Evolutionary conservation across 2,888 invertebrate genomes (phyloP), one percentile per base, ranked within the genome.

Genomic region (Hyles lineata): DNA sequence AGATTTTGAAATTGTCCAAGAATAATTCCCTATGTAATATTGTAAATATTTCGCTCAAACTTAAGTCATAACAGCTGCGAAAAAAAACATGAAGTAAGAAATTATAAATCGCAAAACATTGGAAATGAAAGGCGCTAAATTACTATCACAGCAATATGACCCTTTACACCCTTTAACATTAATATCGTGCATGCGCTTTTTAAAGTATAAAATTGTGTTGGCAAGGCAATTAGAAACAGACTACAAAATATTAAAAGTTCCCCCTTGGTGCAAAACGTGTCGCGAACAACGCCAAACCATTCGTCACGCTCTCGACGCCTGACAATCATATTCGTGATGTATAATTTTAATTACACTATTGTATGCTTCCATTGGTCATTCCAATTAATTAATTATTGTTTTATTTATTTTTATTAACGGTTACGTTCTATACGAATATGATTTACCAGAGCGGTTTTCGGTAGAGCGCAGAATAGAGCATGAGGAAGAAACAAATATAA

Each of bases 211-310:
- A 86, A 81, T 83, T 82, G 83, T 85, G 83, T 85, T 85, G 85
- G 83, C 76, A 79, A 74, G 83, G 90, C 90, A 90, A 91, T 92
- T 92, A 90, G 88, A 87, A 89, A 88, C 91, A 91, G 90, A 88
- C 87, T 85, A 86, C 86, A 88, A 89, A 90, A 89, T 91, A 90
- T 90, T 90, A 90, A 91, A 91, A 88, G 82, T 85, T 84, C 88
- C 90, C 91, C 89, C 85, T 80, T 80, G 76, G 80, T 75, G 80
- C 83, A 76, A 77, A 84, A 85, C 83, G 81, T 88, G 89, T 87
- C 86, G 82, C 76, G 78, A 78, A 80, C 89, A 89, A 75, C 77
- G 79, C 78, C 74, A 73, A 50, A 77, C 83, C 84, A 89, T 90
- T 89, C 87, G 90, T 90, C 86, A 90, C 83, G 83, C 79, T 75